A percentile compares a stretch with the other conserved stretches of the same genome.
Conservation (phyloP, 2,888 invertebrate species). For the Keiferia lycopersicella region DNA sequence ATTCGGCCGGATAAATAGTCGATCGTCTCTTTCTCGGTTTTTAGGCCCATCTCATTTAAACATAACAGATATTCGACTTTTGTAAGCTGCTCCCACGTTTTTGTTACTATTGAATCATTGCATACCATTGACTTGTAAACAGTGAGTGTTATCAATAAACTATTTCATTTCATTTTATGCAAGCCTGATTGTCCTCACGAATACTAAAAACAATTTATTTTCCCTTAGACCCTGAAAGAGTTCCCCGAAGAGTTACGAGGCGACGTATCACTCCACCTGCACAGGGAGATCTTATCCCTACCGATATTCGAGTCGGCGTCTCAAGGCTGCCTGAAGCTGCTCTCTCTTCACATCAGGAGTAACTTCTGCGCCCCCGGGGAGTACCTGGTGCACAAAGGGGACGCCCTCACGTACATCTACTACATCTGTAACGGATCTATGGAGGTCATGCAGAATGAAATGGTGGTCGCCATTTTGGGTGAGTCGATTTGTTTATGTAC, state of each 20-base stretch:
- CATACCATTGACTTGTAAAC: too few relatives aligned
- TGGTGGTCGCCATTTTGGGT: constrained; percentile 99
- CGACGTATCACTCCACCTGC: constrained; percentile 97
- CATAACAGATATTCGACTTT: too few relatives aligned
- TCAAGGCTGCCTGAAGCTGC: constrained; percentile 95
- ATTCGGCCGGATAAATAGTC: too few relatives aligned
- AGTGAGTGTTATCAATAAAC: too few relatives aligned
- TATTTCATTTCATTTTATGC: too few relatives aligned
- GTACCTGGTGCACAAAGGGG: constrained; percentile 96
- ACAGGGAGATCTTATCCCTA: constrained; percentile 95
- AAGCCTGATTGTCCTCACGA: too few relatives aligned
- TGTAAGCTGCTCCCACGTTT: too few relatives aligned
- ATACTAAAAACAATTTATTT: constrained; percentile 10
- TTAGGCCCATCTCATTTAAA: too few relatives aligned
- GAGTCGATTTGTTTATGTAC: constrained; percentile 54
- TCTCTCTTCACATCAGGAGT: constrained; percentile 95
- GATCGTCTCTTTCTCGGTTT: too few relatives aligned
- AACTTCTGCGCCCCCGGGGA: constrained; percentile 98
- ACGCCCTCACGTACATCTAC: constrained; percentile 95
- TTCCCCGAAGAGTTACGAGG: constrained; percentile 98
- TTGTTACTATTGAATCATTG: too few relatives aligned
- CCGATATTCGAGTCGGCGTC: constrained; percentile 97
- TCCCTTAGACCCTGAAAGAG: constrained; percentile 92
- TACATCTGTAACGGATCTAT: constrained; percentile 98
- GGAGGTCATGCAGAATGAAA: constrained; percentile 97